Evolutionary conservation across 2,113 vertebrate species (phyloP), one percentile per base, ranked within the genome.

Genomic region (Formicarius rufipectus): DNA sequence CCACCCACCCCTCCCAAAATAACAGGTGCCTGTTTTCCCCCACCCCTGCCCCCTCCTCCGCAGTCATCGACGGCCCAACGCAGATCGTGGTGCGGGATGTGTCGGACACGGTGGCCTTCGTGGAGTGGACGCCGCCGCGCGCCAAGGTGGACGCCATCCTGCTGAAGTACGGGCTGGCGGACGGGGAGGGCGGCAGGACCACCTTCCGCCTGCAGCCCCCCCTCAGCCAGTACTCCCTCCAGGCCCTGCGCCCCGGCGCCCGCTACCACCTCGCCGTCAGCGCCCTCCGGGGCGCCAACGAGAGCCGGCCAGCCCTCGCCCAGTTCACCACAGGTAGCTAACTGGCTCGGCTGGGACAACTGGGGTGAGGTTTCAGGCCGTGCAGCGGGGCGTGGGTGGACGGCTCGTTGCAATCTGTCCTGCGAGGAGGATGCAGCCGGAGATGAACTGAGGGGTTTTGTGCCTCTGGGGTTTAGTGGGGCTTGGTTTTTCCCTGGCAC

Each of bases 161-260:
- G 89, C 86, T 99, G 95, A 98, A 99, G 79, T 99, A 99, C 4
- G 98, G 98, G 85, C 97, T 99, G 62, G 97, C 98, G 13, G 98
- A 98, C 1, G 98, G 98, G 27, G 98, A 98, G 82, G 98, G 98
- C 2, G 98, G 99, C 4, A 98, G 97, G 80, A 99, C 99, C 69
- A 99, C 98, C 39, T 99, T 99, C 97, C 98, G 98, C 82, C 98
- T 99, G 42, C 99, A 99, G 98, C 99, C 99, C 23, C 99, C 99
- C 12, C 98, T 99, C 89, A 99, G 99, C 97, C 99, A 99, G 93
- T 99, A 99, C 96, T 99, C 99, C 23, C 98, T 99, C 84, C 98
- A 99, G 98, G 99, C 99, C 77, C 97, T 99, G 84, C 97, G 98
- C 64, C 99, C 99, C 0, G 99, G 99, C 12, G 98, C 98, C 18